A percentile compares a stretch with the other conserved stretches of the same genome.
Conservation (phyloP, 1,140 invertebrate species). For the Oryctes rhinoceros region DNA sequence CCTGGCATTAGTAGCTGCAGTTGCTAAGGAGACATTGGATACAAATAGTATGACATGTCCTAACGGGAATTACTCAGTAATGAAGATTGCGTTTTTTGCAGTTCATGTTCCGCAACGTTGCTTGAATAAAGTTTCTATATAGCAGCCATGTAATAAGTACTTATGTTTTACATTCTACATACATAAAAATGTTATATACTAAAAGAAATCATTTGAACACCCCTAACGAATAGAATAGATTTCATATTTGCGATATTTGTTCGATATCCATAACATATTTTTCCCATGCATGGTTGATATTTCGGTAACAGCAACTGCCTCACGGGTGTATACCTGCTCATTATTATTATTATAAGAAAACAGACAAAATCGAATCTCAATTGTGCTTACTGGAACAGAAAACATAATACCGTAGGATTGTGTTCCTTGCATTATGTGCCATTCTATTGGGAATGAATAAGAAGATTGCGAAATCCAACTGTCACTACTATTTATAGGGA, state of each 20-base stretch:
- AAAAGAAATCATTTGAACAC: no score
- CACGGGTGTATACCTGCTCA: slow-evolving; percentile 29
- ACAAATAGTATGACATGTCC: no score
- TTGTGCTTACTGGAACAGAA: slow-evolving; percentile 49
- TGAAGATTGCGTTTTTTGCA: no score
- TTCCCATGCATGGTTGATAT: slow-evolving; percentile 17
- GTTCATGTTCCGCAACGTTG: no score
- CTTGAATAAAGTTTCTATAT: no score
- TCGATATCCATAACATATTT: slow-evolving; percentile 12
- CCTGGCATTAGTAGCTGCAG: no score
- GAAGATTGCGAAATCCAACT: slow-evolving; percentile 48
- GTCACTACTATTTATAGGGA: slow-evolving; percentile 40
- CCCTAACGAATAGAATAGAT: no score
- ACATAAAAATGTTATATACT: no score
- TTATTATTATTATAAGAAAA: slow-evolving; percentile 51
- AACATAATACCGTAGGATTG: slow-evolving; percentile 49
- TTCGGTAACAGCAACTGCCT: slow-evolving; percentile 3
- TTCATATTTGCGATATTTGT: neutral
- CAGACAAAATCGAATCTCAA: slow-evolving; percentile 54
- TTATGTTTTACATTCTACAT: no score
- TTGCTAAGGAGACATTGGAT: no score
- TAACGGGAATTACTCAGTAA: no score
- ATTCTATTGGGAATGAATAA: slow-evolving; percentile 49
- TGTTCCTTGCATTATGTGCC: slow-evolving; percentile 47
- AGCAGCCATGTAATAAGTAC: no score